phyloP scores from a whole-genome alignment of 2,113 vertebrate genomes.

The Mesitornis unicolor region DNA sequence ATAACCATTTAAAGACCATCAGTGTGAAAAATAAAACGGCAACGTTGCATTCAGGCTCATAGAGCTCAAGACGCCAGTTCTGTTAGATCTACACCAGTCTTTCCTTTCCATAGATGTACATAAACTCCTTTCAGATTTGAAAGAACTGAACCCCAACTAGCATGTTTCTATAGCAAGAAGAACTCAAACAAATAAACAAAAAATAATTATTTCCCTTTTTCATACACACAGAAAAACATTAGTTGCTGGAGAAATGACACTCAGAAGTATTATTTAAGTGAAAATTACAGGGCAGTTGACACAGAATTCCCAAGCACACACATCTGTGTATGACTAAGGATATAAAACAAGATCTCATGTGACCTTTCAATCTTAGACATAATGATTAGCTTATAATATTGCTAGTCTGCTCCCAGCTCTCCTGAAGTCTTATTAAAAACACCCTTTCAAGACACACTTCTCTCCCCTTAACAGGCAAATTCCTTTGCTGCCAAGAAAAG shows the following conservation, averaged over 20 bases:
- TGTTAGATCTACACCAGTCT: background rate
- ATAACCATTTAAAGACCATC: background rate
- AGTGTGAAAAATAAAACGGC: background rate
- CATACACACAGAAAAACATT: background rate
- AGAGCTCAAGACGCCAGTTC: background rate
- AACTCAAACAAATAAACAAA: background rate
- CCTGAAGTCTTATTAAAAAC: constrained; percentile 49
- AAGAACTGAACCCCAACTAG: background rate
- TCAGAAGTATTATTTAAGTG: constrained; percentile 36
- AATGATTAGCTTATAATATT: constrained; percentile 32
- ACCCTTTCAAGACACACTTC: constrained; percentile 32
- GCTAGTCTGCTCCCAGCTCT: constrained; percentile 33
- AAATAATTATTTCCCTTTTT: background rate
- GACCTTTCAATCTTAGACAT: constrained; percentile 37
- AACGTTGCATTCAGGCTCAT: background rate
- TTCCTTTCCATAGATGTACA: background rate
- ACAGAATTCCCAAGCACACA: constrained; percentile 36
- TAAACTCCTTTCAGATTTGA: background rate
- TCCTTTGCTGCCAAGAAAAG: constrained; percentile 49
- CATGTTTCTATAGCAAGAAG: background rate
- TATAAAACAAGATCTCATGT: constrained; percentile 53
- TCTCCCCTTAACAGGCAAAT: constrained; percentile 1
- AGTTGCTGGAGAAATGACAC: background rate
- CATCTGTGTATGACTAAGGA: constrained; percentile 39
- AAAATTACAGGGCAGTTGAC: constrained; percentile 40